Conservation (phyloP, 1,140 invertebrate genomes). For the Drosophila ambigua region DNA sequence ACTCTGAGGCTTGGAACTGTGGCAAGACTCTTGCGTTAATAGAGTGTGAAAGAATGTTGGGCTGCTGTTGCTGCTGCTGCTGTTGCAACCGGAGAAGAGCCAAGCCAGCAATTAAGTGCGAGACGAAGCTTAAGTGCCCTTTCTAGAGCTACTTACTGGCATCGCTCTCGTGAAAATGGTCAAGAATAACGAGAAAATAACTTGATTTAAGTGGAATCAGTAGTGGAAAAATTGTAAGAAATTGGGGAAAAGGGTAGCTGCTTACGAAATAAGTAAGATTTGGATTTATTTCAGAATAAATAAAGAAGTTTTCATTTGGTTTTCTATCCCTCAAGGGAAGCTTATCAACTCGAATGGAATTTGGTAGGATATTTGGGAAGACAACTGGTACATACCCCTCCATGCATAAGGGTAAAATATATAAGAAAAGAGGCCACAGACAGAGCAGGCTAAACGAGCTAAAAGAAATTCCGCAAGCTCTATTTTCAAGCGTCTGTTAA, state of each 20-base stretch:
- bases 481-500: slow-evolving; percentile 22
- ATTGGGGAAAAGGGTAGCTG: too few relatives aligned
- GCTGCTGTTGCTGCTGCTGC: slow-evolving; percentile 16
- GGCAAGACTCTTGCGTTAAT: slow-evolving; percentile 53
- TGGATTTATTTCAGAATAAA: too few relatives aligned
- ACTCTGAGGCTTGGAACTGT: slow-evolving; percentile 30
- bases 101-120: slow-evolving; percentile 19
- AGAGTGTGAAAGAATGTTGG: slow-evolving; percentile 67
- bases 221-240: too few relatives aligned
- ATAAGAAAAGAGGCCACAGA: not conserved
- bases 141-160: slow-evolving; percentile 17
- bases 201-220: too few relatives aligned
- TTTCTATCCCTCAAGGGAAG: too few relatives aligned
- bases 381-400: not conserved
- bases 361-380: too few relatives aligned
- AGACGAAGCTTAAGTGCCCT: slow-evolving; percentile 17
- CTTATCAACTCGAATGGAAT: too few relatives aligned
- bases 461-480: slow-evolving; percentile 12
- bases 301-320: too few relatives aligned
- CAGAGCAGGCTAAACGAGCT: slow-evolving; percentile 32
- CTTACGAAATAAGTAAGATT: too few relatives aligned
- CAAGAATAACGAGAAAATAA: not conserved
- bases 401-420: not conserved
- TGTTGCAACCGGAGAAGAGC: slow-evolving; percentile 31
- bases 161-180: not conserved